These are phyloP conservation scores for Chionodraco myersi DNA, from an alignment of 2,113 vertebrate genomes.

Conservation along the genomic window DNA sequence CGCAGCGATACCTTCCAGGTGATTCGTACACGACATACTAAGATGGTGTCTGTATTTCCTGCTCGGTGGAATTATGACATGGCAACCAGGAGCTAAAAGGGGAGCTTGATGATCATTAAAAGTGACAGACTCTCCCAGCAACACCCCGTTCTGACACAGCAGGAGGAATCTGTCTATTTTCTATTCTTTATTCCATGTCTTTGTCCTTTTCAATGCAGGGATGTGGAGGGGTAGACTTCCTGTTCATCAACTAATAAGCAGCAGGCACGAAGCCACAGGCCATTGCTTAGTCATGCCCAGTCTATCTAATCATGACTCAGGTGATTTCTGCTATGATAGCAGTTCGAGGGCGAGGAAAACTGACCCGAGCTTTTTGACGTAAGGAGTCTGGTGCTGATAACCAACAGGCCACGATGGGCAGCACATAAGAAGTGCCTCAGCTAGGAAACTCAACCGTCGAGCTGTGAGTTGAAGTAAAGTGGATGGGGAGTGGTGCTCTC, in stretches of 20 bases:
- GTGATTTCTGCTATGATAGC: constrained; percentile 19
- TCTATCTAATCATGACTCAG: constrained; percentile 1
- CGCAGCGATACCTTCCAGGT: constrained; percentile 26
- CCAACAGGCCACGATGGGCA: constrained; percentile 17
- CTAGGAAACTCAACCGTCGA: constrained; percentile 13
- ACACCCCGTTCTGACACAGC: constrained; percentile 19
- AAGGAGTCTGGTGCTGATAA: constrained; percentile 26
- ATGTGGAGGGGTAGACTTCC: constrained; percentile 2
- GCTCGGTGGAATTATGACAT: constrained; percentile 5
- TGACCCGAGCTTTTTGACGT: constrained; percentile 20
- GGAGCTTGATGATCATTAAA: constrained; percentile 46
- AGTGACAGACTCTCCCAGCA: constrained; percentile 44
- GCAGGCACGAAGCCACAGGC: constrained; percentile 28
- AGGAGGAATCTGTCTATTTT: constrained; percentile 1
- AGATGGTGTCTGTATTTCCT: constrained; percentile 11
- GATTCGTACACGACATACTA: constrained; percentile 14
- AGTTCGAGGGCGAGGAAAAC: constrained; percentile 14
- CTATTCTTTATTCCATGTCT: not conserved
- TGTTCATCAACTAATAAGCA: constrained; percentile 32
- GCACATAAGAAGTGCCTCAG: constrained; percentile 13
- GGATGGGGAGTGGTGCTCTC: constrained; percentile 38
- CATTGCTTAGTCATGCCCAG: constrained; percentile 14
- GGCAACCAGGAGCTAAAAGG: not conserved
- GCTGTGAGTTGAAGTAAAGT: constrained; percentile 20
- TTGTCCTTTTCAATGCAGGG: constrained; percentile 12